Percentiles rank a stretch among this genome's conserved stretches.
Conservation (phyloP, 2,888 invertebrate genomes). For the Pterostichus niger region DNA sequence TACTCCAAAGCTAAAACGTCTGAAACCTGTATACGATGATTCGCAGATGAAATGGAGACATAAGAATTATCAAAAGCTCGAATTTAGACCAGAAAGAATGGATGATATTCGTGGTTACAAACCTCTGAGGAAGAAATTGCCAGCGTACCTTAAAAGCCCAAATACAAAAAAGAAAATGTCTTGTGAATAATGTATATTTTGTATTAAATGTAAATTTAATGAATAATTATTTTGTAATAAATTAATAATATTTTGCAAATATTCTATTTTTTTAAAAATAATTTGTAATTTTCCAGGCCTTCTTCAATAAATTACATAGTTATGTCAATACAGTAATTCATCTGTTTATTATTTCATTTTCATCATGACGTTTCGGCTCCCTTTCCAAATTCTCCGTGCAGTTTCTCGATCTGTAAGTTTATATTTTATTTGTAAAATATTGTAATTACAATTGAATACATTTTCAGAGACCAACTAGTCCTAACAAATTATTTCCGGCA, state of each 20-base stretch:
- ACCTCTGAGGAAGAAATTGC: neutral
- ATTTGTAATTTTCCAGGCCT: neutral
- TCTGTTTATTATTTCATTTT: conserved; percentile 57
- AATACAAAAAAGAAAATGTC: neutral
- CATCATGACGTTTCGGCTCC: conserved; percentile 70
- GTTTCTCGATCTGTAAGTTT: conserved; percentile 69
- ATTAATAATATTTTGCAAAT: neutral
- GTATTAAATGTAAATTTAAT: neutral
- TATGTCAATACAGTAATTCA: conserved; percentile 30
- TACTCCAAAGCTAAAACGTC: conserved; percentile 52
- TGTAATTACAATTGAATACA: neutral
- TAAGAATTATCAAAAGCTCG: neutral
- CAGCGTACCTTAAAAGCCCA: neutral
- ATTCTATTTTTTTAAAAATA: too few species aligned
- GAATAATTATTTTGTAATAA: neutral
- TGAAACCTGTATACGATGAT: conserved; percentile 55
- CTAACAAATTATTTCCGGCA: neutral
- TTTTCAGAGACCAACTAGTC: conserved; percentile 9
- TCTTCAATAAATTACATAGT: neutral
- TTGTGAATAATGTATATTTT: neutral
- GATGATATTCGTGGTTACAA: neutral
- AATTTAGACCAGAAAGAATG: neutral
- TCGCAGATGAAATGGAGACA: conserved; percentile 24
- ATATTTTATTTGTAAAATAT: conserved; percentile 13
- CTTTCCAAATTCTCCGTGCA: conserved; percentile 70